Base-by-base conservation (phyloP, 2,888 invertebrate genomes). In the Acronicta leporina region DNA sequence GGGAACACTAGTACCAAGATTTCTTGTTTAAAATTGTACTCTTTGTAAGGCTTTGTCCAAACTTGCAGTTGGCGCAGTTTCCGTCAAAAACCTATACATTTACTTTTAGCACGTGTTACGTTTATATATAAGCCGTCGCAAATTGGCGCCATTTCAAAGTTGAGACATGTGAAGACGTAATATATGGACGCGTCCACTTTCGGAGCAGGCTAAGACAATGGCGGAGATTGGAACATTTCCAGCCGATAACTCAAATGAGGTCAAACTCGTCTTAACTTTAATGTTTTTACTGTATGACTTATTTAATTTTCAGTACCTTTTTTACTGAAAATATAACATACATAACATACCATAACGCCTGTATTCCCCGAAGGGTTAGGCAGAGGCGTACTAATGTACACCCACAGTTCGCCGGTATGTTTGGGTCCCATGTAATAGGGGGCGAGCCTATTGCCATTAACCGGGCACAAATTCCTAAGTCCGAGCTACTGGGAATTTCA, bases 241-340 rank as follows among this genome's bases (percentile, higher is more conserved):
- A 92, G 86, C 83, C 83, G 84, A 90, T 89, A 86, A 85, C 81
- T 86, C 74, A 85, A 91, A 90, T 82, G 87, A 83, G 91, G 91
- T 90, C 91, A 86, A 87, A 89, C 86, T 85, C 73, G 71, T 72
- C 75, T 75, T 68, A 75, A 82, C 79, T 84, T 82, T 80, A 77
- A 77, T 70, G 75, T 76, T 62, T 69, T 54, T 53, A 33, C 48
- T 59, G 48, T 38, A 20, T n/a, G 20, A 47, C 20, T 49, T 60
- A 52, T 55, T 60, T 49, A 51, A 51, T 51, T 55, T 63, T 63
- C 61, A 54, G 48, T 47, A 13, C 25, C 49, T 16, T 48, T 20
- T 14, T 30, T 13, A 55, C 14, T 20, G 33, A 49, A 41, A n/a
- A n/a, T n/a, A n/a, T n/a, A n/a, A n/a, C n/a, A n/a, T n/a, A n/a